phyloP scores from a whole-genome alignment of 2,113 vertebrate species.

The Vidua macroura region DNA sequence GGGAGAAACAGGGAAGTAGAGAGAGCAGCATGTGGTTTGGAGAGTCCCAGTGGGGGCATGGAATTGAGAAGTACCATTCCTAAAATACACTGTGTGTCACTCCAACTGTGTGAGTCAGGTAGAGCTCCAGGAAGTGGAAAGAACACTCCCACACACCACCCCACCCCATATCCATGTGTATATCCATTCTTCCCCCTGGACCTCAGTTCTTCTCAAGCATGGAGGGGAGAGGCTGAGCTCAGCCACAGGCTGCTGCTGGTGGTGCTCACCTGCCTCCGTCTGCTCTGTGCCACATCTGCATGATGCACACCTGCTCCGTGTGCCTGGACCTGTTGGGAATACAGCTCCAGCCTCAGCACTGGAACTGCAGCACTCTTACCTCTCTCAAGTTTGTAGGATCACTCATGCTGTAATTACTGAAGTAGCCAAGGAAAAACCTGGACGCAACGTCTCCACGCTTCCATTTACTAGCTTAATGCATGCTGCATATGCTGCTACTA shows the following conservation, averaged over 20 bases:
- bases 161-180: accelerated
- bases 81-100: too few relatives aligned
- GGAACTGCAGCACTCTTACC: background rate
- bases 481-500: background rate
- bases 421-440: background rate
- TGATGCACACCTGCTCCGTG: accelerated
- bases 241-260: background rate
- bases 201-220: background rate
- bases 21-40: background rate
- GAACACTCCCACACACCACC: background rate
- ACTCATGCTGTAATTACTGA: background rate
- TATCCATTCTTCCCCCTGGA: too few relatives aligned
- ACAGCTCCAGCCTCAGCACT: background rate
- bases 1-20: too few relatives aligned
- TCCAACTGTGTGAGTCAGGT: accelerated
- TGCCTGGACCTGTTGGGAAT: accelerated
- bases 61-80: background rate
- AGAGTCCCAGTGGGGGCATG: accelerated
- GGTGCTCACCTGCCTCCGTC: accelerated
- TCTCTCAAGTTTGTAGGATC: background rate
- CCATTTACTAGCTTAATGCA: background rate
- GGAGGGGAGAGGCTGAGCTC: background rate
- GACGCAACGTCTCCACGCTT: accelerated
- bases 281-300: accelerated
- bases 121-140: background rate